Conservation (phyloP, 2,113 vertebrate species). For the Ascaphus truei region DNA sequence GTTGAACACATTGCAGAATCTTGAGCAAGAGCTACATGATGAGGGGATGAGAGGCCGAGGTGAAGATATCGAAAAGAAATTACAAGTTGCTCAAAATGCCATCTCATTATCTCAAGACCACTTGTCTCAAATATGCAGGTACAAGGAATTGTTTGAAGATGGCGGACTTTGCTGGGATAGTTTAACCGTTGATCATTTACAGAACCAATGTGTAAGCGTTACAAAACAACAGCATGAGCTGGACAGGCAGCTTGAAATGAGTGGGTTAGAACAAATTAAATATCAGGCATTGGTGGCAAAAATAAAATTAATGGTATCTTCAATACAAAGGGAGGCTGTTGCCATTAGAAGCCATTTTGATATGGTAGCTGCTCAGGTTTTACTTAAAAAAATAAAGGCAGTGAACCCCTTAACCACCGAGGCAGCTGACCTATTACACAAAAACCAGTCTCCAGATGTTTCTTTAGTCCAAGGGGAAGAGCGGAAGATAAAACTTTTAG, state of each 20-base stretch:
- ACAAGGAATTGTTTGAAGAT: conserved; percentile 55
- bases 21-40: conserved; percentile 32
- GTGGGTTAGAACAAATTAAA: conserved; percentile 52
- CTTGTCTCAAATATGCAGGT: conserved; percentile 47
- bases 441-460: conserved; percentile 58
- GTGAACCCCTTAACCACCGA: conserved; percentile 60
- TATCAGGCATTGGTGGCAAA: conserved; percentile 62
- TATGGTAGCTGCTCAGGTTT: conserved; percentile 57
- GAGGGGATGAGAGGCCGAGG: conserved; percentile 3
- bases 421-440: conserved; percentile 53
- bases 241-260: conserved; percentile 49
- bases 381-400: conserved; percentile 63
- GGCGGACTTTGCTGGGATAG: conserved; percentile 57
- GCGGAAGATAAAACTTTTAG: conserved; percentile 55
- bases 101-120: conserved; percentile 36
- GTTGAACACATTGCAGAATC: conserved; percentile 50
- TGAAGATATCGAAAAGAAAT: conserved; percentile 37
- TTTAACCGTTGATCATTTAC: conserved; percentile 46
- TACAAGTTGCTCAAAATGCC: conserved; percentile 42
- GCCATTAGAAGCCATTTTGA: conserved; percentile 45
- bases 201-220: conserved; percentile 44
- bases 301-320: conserved; percentile 59
- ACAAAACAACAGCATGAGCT: conserved; percentile 59
- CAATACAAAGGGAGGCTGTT: conserved; percentile 56
- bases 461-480: conserved; percentile 63